phyloP scores from a whole-genome alignment of 92 coral and sea anemone species.

The Pocillopora meandrina region DNA sequence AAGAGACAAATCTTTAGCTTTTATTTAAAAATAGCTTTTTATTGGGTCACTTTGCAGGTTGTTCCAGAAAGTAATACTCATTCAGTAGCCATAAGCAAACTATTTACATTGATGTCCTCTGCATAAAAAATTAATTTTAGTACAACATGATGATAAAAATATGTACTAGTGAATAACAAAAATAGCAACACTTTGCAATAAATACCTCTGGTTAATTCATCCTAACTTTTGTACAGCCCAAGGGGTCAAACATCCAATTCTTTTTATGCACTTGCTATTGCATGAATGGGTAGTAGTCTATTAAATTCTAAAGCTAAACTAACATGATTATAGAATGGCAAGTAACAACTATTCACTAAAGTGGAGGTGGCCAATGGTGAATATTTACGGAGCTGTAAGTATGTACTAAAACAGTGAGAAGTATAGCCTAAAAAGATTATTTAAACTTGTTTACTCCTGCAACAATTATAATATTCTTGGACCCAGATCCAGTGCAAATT shows the following conservation, averaged over 20 bases:
- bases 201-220: not conserved
- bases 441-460: no score
- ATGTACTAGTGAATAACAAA: constrained; percentile 10
- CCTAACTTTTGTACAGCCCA: not conserved
- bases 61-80: not conserved
- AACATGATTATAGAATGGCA: no score
- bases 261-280: no score
- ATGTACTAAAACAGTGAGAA: no score
- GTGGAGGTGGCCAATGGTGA: no score
- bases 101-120: not conserved
- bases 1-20: not conserved
- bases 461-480: no score
- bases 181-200: not conserved
- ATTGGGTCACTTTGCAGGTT: not conserved
- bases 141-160: not conserved
- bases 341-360: no score
- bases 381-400: no score
- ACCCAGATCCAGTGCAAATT: no score
- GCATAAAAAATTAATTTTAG: not conserved
- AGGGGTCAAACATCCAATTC: not conserved
- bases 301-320: no score
- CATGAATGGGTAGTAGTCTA: no score
- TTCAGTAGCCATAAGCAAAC: not conserved
- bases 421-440: no score
- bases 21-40: constrained; percentile 2